Conservation (phyloP, 2,888 invertebrate genomes). For the Tenthredo amoena region DNA sequence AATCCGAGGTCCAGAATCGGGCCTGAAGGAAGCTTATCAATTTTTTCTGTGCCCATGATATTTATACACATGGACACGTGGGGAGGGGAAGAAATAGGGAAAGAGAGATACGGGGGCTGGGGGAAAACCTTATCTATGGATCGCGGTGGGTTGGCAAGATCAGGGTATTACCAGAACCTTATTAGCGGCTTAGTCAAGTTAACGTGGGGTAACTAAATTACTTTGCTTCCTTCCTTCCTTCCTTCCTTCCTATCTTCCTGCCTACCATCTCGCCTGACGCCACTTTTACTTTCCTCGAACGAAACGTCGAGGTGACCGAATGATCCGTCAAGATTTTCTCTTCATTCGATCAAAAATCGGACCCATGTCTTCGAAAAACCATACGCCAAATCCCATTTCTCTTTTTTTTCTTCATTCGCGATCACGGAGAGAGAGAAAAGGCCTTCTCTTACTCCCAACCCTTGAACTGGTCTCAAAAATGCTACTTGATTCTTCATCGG, state of each 20-base stretch:
- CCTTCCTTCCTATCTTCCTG: constrained; percentile 49
- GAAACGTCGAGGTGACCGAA: constrained; percentile 57
- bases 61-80: constrained; percentile 25
- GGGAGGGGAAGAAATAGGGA: not conserved
- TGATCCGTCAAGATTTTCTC: not conserved
- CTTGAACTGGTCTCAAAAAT: not conserved
- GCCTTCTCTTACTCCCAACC: not conserved
- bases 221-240: constrained; percentile 46
- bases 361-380: not conserved
- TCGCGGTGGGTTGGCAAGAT: constrained; percentile 62
- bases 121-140: constrained; percentile 56
- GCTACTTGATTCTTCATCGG: not conserved
- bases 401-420: not conserved
- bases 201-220: constrained; percentile 63
- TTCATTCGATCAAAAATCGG: not conserved
- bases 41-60: constrained; percentile 10
- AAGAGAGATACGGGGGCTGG: not conserved
- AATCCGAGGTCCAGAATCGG: constrained; percentile 25
- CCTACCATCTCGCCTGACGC: constrained; percentile 59
- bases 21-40: constrained; percentile 27
- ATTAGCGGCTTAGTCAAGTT: constrained; percentile 67
- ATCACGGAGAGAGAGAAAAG: not conserved
- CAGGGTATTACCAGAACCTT: constrained; percentile 65
- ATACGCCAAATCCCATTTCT: not conserved
- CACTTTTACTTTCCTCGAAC: constrained; percentile 57